Conservation (phyloP, 1,140 invertebrate species). For the Leptinotarsa texana region DNA sequence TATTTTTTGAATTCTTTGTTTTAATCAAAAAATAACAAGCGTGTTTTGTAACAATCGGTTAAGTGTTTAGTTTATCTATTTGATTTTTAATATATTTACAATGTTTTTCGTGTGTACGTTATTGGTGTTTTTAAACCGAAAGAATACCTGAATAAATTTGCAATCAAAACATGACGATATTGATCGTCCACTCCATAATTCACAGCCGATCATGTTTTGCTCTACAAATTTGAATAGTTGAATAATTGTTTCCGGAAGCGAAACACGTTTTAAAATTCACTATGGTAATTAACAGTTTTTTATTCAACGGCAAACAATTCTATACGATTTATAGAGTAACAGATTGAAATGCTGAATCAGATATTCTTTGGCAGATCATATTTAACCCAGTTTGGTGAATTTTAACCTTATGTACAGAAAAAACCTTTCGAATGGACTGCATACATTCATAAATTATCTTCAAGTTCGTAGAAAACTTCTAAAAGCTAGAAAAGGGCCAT, state of each 20-base stretch:
- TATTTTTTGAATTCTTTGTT: conserved; percentile 40
- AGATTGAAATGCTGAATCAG: neutral
- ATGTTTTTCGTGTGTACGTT: conserved; percentile 1
- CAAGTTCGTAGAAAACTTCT: too few species aligned
- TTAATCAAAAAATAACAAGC: conserved; percentile 41
- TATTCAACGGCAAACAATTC: too few species aligned
- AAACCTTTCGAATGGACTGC: conserved; percentile 7
- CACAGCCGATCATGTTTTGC: too few species aligned
- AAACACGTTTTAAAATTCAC: too few species aligned
- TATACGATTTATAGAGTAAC: too few species aligned
- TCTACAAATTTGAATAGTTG: too few species aligned
- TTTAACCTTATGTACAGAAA: neutral
- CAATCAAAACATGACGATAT: too few species aligned
- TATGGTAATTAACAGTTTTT: too few species aligned
- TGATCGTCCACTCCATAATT: too few species aligned
- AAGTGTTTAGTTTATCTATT: conserved; percentile 10
- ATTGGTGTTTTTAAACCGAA: neutral
- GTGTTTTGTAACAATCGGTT: conserved; percentile 33
- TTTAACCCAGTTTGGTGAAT: neutral
- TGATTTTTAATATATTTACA: conserved; percentile 4
- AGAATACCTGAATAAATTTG: neutral
- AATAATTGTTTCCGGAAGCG: too few species aligned
- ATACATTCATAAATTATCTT: neutral
- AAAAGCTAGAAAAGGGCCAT: too few species aligned
- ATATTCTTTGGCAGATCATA: neutral